Evolutionary conservation across 2,888 invertebrate species (phyloP).

Genomic region (Apamea crenata): DNA sequence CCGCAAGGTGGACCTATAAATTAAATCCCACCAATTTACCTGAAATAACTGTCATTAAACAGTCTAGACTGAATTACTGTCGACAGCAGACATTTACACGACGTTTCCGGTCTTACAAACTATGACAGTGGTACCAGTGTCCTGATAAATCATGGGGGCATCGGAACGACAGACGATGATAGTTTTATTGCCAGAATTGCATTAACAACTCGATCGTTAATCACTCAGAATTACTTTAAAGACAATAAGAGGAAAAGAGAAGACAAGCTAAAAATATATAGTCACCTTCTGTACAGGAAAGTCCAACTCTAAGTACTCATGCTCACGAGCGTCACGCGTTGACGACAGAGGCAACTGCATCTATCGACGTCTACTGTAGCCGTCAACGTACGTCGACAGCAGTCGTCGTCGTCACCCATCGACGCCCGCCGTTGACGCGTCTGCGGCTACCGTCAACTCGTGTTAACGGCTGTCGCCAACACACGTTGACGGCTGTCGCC

Average conservation of each 20-base stretch:
- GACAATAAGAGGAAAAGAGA: constrained; percentile 52
- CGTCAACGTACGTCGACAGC: not conserved
- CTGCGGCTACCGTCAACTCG: not conserved
- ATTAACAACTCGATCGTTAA: constrained; percentile 55
- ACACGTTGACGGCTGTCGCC: not conserved
- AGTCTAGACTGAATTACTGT: constrained; percentile 22
- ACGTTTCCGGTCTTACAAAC: constrained; percentile 49
- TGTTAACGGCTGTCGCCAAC: not conserved
- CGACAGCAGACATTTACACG: constrained; percentile 55
- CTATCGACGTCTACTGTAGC: not conserved
- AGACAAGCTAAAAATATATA: constrained; percentile 49
- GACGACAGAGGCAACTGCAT: not conserved
- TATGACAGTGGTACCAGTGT: constrained; percentile 61
- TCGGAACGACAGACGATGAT: constrained; percentile 63
- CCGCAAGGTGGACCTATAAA: constrained; percentile 23
- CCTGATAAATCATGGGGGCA: constrained; percentile 63
- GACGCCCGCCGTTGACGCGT: not conserved
- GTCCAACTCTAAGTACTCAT: not conserved
- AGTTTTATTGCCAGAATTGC: constrained; percentile 65
- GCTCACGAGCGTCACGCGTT: not conserved
- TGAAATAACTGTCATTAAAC: constrained; percentile 25
- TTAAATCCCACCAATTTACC: constrained; percentile 23
- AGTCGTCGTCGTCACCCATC: not conserved
- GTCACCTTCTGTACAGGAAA: constrained; percentile 15
- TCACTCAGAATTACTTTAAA: constrained; percentile 57